Base-by-base conservation (phyloP, 1,140 invertebrate genomes). In the Ooceraea biroi region DNA sequence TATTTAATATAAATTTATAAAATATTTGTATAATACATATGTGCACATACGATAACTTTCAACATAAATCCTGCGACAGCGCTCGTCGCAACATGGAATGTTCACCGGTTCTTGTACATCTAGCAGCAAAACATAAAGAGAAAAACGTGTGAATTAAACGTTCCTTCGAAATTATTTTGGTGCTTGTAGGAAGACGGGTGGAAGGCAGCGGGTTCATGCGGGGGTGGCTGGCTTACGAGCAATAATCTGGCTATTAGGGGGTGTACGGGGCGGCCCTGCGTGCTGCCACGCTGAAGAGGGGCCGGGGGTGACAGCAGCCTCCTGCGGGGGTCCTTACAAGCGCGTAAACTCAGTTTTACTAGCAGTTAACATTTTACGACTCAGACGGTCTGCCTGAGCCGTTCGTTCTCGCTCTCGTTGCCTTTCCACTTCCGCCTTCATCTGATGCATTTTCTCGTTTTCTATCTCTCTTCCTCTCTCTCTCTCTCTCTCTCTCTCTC, bases 361-460 rank as follows among this genome's bases (percentile, higher is more conserved):
- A 91, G 91, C 93, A 93, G 92, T 94, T 94, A 94, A 94, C 90
- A 91, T 94, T 94, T 94, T 94, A 94, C 93, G 94, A 94, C 89
- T 92, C 52, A 84, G 90, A 92, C 90, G 93, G 91, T 87, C 89
- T 90, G 92, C 91, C 87, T 82, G 87, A 78, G 84, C 84, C 71
- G 58, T 66, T 82, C 41, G 74, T 44, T 80, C 61, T 85, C 52
- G 66, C 65, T 74, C 77, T 85, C 76, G 48, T 41, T 63, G 27
- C 50, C 25, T 30, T 61, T 52, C 72, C 12, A 7, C 65, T 60
- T 76, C 73, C 50, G 12, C 58, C 60, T 63, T 44, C 36, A 3
- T 82, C 57, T 27, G 22, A 27, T 65, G 41, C 48, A n/a, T 46
- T 12, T 44, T 58, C 65, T 41, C 57, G 63, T 63, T 69, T 68